phyloP scores from a whole-genome alignment of 2,797 vertebrate species.

The Gouania willdenowi region DNA sequence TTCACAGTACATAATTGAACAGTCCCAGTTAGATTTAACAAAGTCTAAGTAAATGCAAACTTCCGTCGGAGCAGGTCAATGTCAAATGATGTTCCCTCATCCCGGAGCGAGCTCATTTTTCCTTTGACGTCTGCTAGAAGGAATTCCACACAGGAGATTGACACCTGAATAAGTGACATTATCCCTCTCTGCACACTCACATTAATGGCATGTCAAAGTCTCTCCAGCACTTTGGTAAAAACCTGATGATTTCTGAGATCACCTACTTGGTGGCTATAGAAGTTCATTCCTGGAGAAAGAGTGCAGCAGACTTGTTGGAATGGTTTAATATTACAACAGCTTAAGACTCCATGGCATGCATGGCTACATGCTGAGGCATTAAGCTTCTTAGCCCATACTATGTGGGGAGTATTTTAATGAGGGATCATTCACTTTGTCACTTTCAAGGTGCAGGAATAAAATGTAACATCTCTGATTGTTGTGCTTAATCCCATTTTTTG shows the following conservation, averaged over 20 bases:
- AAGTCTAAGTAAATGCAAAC: conserved; percentile 51
- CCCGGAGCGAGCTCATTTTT: conserved; percentile 44
- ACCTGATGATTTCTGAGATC: conserved; percentile 50
- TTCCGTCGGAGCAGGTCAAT: conserved; percentile 39
- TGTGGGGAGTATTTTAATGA: conserved; percentile 59
- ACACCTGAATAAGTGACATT: conserved; percentile 60
- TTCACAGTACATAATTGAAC: conserved; percentile 41
- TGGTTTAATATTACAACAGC: conserved; percentile 59
- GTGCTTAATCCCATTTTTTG: conserved; percentile 38
- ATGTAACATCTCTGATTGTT: conserved; percentile 26
- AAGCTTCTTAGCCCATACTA: conserved; percentile 51
- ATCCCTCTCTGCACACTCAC: conserved; percentile 51
- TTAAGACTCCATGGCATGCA: conserved; percentile 54
- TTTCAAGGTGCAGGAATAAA: conserved; percentile 27
- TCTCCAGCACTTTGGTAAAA: conserved; percentile 35
- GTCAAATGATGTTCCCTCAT: conserved; percentile 50
- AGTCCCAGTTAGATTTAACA: conserved; percentile 45
- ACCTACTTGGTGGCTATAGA: conserved; percentile 57
- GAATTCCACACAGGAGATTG: conserved; percentile 56
- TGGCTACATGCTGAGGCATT: conserved; percentile 51
- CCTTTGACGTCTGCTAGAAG: conserved; percentile 31
- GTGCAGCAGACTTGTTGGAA: conserved; percentile 52
- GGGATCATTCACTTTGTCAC: conserved; percentile 50
- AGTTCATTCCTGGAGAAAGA: conserved; percentile 52
- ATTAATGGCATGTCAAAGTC: conserved; percentile 63